Evolutionary conservation across 2,888 invertebrate species (phyloP).

Genomic region (Pogonocherus hispidulus): DNA sequence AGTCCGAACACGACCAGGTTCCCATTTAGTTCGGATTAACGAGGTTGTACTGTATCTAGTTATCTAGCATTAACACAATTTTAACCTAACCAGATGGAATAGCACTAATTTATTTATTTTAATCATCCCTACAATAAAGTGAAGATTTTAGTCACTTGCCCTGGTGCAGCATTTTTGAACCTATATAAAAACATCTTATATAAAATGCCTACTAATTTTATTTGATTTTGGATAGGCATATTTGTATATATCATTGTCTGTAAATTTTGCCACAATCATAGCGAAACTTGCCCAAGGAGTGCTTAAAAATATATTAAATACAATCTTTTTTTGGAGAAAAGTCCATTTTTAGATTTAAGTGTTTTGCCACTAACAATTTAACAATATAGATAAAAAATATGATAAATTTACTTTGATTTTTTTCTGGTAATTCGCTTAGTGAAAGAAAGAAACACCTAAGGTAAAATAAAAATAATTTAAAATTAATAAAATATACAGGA

Average conservation of each 20-base stretch:
- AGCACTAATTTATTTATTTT: too few species aligned
- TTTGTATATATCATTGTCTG: constrained; percentile 12
- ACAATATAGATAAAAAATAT: constrained; percentile 58
- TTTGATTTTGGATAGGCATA: neutral
- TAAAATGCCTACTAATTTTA: neutral
- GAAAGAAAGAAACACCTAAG: constrained; percentile 43
- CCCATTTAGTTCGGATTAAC: too few species aligned
- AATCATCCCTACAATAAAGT: too few species aligned
- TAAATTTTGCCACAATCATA: neutral
- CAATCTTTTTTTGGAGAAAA: constrained; percentile 30
- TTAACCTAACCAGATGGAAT: too few species aligned
- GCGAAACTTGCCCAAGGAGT: constrained; percentile 20
- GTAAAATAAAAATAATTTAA: constrained; percentile 64
- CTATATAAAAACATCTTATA: neutral
- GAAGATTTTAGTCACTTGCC: too few species aligned
- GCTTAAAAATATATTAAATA: constrained; percentile 28
- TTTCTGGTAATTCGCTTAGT: constrained; percentile 42
- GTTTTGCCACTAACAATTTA: constrained; percentile 48
- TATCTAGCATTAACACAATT: too few species aligned
- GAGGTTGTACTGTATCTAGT: too few species aligned
- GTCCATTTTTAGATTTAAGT: constrained; percentile 40
- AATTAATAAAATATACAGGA: constrained; percentile 68
- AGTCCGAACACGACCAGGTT: too few species aligned
- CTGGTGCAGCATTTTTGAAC: too few species aligned
- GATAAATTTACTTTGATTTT: constrained; percentile 58